Percentiles rank a stretch among this genome's conserved stretches.
phyloP scores from a whole-genome alignment of 2,797 vertebrate species.

The Tamandua tetradactyla region DNA sequence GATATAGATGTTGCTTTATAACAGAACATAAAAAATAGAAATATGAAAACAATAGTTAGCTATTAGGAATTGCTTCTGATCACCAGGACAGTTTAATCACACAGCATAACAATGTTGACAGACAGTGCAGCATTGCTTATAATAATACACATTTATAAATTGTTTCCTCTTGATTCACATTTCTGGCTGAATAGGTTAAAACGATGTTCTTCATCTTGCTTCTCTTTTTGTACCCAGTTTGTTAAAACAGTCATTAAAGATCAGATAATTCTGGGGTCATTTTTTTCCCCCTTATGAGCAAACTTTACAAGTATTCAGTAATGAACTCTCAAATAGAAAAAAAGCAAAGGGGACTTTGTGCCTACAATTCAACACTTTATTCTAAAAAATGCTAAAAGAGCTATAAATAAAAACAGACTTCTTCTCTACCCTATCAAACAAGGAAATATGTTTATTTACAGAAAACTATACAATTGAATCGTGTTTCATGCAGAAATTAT shows the following conservation, averaged over 20 bases:
- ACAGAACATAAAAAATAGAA: slow-evolving; percentile 49
- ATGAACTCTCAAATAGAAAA: slow-evolving; percentile 20
- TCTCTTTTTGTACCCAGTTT: slow-evolving; percentile 26
- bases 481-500: slow-evolving; percentile 39
- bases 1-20: slow-evolving; percentile 17
- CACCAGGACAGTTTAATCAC: slow-evolving; percentile 2
- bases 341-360: slow-evolving; percentile 40
- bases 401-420: not conserved
- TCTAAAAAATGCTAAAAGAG: slow-evolving; percentile 46
- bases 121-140: slow-evolving; percentile 48
- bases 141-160: slow-evolving; percentile 46
- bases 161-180: slow-evolving; percentile 47
- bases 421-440: not conserved
- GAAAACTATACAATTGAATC: slow-evolving; percentile 32
- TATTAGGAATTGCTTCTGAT: not conserved
- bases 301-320: slow-evolving; percentile 12
- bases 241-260: slow-evolving; percentile 55
- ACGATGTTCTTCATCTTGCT: slow-evolving; percentile 16
- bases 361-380: slow-evolving; percentile 6
- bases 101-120: slow-evolving; percentile 6
- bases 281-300: not conserved
- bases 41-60: slow-evolving; percentile 33
- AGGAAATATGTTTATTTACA: slow-evolving; percentile 54
- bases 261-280: slow-evolving; percentile 17
- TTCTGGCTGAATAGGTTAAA: slow-evolving; percentile 41